Conservation (phyloP, 2,113 vertebrate species). For the Chionis minor region DNA sequence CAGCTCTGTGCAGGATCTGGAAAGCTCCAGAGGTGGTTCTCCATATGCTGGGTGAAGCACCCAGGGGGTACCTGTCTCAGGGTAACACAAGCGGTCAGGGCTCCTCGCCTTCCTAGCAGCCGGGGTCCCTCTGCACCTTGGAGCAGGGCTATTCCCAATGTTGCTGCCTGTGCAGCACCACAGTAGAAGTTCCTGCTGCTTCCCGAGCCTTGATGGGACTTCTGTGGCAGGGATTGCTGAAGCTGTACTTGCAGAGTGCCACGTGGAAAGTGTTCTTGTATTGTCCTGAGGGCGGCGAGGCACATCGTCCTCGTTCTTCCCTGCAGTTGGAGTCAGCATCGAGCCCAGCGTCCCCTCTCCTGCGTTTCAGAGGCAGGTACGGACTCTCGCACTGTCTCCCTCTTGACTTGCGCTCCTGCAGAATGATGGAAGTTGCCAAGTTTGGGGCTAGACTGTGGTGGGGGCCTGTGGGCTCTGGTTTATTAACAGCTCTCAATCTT, state of each 20-base stretch:
- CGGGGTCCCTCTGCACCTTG: not conserved
- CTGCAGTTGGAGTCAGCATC: not conserved
- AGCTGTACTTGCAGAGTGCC: not conserved
- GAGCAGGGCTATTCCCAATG: not conserved
- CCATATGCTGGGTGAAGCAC: too few species aligned
- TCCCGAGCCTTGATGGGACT: rapidly evolving
- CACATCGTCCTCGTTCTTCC: rapidly evolving
- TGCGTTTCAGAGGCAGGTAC: not conserved
- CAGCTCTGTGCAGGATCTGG: not conserved
- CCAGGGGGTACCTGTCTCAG: too few species aligned
- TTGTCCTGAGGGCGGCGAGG: not conserved
- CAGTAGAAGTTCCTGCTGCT: not conserved
- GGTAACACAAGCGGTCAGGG: not conserved
- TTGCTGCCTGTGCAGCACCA: rapidly evolving
- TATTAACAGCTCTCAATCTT: not conserved
- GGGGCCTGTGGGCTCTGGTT: not conserved
- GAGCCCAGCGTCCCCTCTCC: not conserved
- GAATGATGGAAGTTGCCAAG: not conserved
- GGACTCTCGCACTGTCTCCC: not conserved
- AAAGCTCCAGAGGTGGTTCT: not conserved
- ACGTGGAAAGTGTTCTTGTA: not conserved
- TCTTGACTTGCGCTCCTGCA: not conserved
- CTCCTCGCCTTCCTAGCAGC: rapidly evolving
- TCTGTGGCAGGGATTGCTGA: not conserved
- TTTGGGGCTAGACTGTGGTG: not conserved